phyloP scores from a whole-genome alignment of 2,113 vertebrate genomes.

The Ondatra zibethicus region DNA sequence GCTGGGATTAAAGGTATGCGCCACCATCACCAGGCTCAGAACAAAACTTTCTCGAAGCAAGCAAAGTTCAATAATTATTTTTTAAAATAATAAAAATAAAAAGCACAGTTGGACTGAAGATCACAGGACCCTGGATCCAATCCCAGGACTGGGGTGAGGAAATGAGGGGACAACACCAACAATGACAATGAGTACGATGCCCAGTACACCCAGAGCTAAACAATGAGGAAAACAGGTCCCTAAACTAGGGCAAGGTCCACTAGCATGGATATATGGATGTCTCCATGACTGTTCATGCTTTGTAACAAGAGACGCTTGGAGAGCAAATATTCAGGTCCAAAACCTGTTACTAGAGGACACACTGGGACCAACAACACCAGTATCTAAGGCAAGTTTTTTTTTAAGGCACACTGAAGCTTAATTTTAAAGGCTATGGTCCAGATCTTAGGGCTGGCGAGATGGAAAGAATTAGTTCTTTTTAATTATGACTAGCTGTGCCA shows the following conservation, averaged over 20 bases:
- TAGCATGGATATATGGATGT: not conserved
- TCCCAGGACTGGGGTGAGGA: not conserved
- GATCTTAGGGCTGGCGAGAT: not conserved
- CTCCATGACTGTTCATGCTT: not conserved
- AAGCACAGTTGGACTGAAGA: not conserved
- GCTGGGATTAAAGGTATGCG: too few relatives aligned
- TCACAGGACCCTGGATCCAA: not conserved
- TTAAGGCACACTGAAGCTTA: conserved; percentile 38
- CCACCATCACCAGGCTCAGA: too few relatives aligned
- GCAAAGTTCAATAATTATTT: not conserved
- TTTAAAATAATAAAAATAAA: not conserved
- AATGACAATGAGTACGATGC: too few relatives aligned
- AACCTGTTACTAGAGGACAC: not conserved
- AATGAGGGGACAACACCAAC: not conserved
- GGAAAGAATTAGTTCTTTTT: not conserved
- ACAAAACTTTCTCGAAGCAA: not conserved
- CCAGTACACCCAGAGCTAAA: not conserved
- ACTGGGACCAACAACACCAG: not conserved
- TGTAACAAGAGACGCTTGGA: not conserved
- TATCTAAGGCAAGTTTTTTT: conserved; percentile 11
- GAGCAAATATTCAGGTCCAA: not conserved
- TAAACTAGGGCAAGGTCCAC: not conserved
- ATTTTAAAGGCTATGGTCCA: conserved; percentile 43
- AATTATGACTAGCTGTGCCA: conserved; percentile 31
- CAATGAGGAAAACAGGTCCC: not conserved